A percentile compares a stretch with the other conserved stretches of the same genome.
These are phyloP conservation scores for Gryon sp. DNA, from an alignment of 1,140 invertebrate species.

Conservation along the genomic window DNA sequence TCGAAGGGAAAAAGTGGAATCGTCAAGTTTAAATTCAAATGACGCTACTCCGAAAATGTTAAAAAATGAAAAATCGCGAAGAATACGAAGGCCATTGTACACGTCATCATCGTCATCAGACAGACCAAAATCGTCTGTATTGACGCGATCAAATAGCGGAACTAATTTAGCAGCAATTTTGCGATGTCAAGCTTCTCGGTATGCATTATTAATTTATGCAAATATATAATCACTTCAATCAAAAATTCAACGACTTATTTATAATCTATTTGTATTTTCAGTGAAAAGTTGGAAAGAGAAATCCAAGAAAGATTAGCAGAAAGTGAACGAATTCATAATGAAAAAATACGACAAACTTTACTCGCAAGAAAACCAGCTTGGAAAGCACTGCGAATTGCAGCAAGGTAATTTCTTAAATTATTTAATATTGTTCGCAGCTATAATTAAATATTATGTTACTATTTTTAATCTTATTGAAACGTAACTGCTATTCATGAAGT, in stretches of 20 bases:
- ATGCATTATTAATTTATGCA: conserved; percentile 29
- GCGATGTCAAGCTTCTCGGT: conserved; percentile 84
- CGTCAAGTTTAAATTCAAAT: conserved; percentile 75
- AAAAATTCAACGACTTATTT: conserved; percentile 1
- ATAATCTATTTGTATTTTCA: conserved; percentile 60
- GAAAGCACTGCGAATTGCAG: conserved; percentile 82
- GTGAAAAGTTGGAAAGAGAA: conserved; percentile 83
- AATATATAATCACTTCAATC: neutral
- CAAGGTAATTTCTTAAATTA: conserved; percentile 64
- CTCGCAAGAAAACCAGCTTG: conserved; percentile 84
- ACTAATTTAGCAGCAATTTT: conserved; percentile 86
- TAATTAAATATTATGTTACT: neutral
- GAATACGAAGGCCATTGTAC: conserved; percentile 24
- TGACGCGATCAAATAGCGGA: conserved; percentile 79
- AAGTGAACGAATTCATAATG: conserved; percentile 80
- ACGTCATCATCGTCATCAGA: conserved; percentile 68
- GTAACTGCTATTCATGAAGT: too few relatives aligned
- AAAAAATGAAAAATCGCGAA: conserved; percentile 65
- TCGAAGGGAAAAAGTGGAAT: conserved; percentile 80
- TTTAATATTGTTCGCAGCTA: neutral
- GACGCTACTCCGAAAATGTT: conserved; percentile 71
- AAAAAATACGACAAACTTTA: conserved; percentile 81
- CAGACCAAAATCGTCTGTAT: conserved; percentile 76
- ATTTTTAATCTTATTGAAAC: too few relatives aligned
- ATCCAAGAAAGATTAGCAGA: conserved; percentile 82